Conservation (phyloP, 1,140 invertebrate species). For the Aphelinus atriplicis region DNA sequence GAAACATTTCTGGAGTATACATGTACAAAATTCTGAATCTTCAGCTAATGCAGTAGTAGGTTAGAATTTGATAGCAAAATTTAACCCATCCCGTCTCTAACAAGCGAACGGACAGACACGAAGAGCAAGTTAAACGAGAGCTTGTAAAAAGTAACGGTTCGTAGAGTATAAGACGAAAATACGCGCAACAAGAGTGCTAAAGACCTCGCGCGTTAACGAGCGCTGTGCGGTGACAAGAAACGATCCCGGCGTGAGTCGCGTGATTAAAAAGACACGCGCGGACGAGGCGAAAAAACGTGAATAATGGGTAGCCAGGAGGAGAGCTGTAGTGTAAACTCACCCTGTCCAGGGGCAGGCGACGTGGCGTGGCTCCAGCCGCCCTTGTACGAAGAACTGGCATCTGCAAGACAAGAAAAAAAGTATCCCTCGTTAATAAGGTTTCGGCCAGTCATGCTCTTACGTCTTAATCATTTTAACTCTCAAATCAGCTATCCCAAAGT, state of each 20-base stretch:
- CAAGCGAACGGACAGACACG: no score
- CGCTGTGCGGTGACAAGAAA: no score
- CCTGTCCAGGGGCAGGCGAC: slow-evolving; percentile 67
- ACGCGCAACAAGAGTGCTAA: no score
- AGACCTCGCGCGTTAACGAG: no score
- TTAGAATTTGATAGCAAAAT: no score
- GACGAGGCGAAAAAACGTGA: not conserved
- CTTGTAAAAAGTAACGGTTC: no score
- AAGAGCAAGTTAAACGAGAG: no score
- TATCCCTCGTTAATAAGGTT: slow-evolving; percentile 14
- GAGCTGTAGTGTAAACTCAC: slow-evolving; percentile 49
- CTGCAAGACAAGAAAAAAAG: slow-evolving; percentile 50
- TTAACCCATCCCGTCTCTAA: no score
- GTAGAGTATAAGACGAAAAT: no score
- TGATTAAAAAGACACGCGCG: slow-evolving; percentile 37
- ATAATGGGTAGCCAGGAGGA: not conserved
- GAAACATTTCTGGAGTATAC: no score
- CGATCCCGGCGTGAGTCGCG: not conserved
- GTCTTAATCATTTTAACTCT: not conserved
- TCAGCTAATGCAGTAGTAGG: no score
- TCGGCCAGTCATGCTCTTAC: not conserved
- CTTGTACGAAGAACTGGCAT: slow-evolving; percentile 75
- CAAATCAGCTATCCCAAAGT: not conserved
- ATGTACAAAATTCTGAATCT: no score
- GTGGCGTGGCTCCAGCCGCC: slow-evolving; percentile 74